Evolutionary conservation across 2,888 invertebrate genomes (phyloP).

Genomic region (Melikaiella ostensackeni): DNA sequence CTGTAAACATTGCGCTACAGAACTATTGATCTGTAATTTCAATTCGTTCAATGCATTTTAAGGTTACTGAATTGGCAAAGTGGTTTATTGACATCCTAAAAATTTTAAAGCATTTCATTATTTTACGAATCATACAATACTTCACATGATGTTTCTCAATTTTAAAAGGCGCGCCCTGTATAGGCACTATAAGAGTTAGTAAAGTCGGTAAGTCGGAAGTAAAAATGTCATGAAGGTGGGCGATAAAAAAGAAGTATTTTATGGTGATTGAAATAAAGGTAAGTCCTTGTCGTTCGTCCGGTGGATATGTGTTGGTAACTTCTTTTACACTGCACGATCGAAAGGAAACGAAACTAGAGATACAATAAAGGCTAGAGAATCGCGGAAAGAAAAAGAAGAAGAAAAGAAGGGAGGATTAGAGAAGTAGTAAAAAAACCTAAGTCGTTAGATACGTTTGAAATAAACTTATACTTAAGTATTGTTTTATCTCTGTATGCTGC

Average conservation of each 20-base stretch:
- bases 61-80: too few relatives aligned
- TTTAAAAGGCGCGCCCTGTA: neutral
- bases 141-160: neutral
- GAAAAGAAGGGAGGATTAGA: slow-evolving; percentile 11
- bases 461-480: neutral
- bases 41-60: too few relatives aligned
- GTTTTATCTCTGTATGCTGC: too few relatives aligned
- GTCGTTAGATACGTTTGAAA: slow-evolving; percentile 32
- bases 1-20: neutral
- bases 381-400: slow-evolving; percentile 21
- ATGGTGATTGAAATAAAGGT: slow-evolving; percentile 53
- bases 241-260: slow-evolving; percentile 47
- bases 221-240: slow-evolving; percentile 13
- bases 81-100: too few relatives aligned
- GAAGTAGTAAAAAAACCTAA: slow-evolving; percentile 30
- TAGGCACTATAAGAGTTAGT: neutral
- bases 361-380: slow-evolving; percentile 23
- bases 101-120: neutral
- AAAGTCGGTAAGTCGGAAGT: slow-evolving; percentile 16
- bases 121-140: neutral
- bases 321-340: slow-evolving; percentile 12
- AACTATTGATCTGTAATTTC: too few relatives aligned
- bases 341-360: slow-evolving; percentile 22
- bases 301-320: slow-evolving; percentile 31
- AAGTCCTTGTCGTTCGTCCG: slow-evolving; percentile 36